Base-by-base conservation (phyloP, 2,797 vertebrate genomes). In the Neomorphus geoffroyi region DNA sequence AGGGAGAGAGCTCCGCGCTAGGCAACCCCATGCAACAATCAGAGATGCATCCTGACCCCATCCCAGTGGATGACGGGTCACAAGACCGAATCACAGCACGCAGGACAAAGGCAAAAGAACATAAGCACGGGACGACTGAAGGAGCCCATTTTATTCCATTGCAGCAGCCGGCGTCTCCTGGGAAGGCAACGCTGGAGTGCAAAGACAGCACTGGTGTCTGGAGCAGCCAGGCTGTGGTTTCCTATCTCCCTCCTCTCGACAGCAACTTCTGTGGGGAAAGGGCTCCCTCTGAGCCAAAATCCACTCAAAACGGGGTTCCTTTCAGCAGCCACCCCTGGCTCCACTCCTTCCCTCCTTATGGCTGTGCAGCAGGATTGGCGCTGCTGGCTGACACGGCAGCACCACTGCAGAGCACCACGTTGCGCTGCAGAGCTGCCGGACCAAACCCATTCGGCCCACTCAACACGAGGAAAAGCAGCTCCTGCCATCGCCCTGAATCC, bases 341-440 rank as follows among this genome's bases (percentile, higher is more conserved):
- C 6, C 4, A 26, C 32, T 13, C 54, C n/a, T 72, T 33, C 32
- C 37, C 82, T 33, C 32, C 21, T 67, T 57, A n/a, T 24, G 8
- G 3, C 32, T 39, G 35, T 41, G 73, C 74, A 7, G 43, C 17
- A 16, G 43, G 43, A 43, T 43, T 43, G 43, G 17, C 43, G 43
- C 43, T 43, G 43, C 17, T 43, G 43, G 43, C 43, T 43, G 91
- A 94, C 70, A 82, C 48, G 80, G 92, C 94, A 83, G 88, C 93
- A 66, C 57, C 65, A 35, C 94, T 90, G 96, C 96, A 73, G 96
- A 96, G 85, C 83, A n/a, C 8, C 56, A 4, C 22, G 26, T 32
- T 11, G 16, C 4, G 37, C 2, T 1, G 26, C 11, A 6, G 11
- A 28, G n/a, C 4, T 7, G 43, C 43, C 19, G 45, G 45, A 46